Percentiles rank a stretch among this genome's conserved stretches.
phyloP scores from a whole-genome alignment of 2,113 vertebrate genomes.

The Vombatus ursinus region DNA sequence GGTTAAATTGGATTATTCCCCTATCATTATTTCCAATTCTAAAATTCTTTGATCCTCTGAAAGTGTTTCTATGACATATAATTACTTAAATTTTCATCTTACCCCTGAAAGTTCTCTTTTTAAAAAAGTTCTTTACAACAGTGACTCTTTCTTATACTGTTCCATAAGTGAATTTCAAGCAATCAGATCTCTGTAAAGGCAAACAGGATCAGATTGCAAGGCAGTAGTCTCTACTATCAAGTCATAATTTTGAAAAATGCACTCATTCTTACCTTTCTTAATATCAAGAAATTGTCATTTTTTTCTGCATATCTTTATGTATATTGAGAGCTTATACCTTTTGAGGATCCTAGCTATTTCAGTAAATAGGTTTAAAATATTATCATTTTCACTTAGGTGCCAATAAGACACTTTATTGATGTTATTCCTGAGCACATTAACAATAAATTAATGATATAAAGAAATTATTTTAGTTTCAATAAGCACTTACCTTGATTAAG shows the following conservation, averaged over 20 bases:
- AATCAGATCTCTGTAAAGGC: background rate
- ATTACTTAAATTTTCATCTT: background rate
- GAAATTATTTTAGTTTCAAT: constrained; percentile 71
- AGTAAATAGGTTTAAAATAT: constrained; percentile 66
- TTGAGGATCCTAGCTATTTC: constrained; percentile 32
- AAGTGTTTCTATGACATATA: background rate
- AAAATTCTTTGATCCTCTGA: background rate
- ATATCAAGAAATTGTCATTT: constrained; percentile 39
- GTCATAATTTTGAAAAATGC: constrained; percentile 20
- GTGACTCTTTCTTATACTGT: background rate
- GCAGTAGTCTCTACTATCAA: background rate
- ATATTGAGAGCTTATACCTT: constrained; percentile 29
- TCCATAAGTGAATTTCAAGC: background rate
- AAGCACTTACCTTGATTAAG: constrained; percentile 69
- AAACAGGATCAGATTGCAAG: background rate
- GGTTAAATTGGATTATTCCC: background rate
- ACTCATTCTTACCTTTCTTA: background rate
- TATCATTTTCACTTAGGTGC: constrained; percentile 54
- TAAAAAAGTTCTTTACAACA: background rate
- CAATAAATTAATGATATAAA: constrained; percentile 50
- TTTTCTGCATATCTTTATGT: constrained; percentile 17
- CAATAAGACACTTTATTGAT: constrained; percentile 69
- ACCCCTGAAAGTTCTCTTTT: background rate
- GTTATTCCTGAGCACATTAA: constrained; percentile 54
- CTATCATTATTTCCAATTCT: background rate